Base-by-base conservation (phyloP, 2,888 invertebrate species). In the Hirtodrosophila confusa region DNA sequence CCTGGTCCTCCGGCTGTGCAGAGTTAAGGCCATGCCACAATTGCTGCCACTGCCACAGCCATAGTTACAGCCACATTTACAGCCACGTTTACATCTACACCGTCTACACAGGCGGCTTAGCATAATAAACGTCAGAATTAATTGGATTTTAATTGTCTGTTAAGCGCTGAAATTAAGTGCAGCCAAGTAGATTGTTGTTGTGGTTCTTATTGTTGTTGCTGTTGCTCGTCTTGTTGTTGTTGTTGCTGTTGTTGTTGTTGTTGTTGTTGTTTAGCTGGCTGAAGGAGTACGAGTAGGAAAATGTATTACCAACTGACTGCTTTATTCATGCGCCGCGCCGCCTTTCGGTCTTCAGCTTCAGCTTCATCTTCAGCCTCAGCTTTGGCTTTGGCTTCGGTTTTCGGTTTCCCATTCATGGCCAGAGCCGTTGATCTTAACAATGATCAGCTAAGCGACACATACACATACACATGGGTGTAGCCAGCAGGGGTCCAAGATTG, bases 131-230 rank as follows among this genome's bases (percentile, higher is more conserved):
- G 90, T 91, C 91, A 90, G 90, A 91, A 91, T 90, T 91, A 91
- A 91, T 91, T 91, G 91, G 91, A 91, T 91, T 91, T 91, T 91
- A 90, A 90, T 90, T 90, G 90, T 90, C 91, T 90, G 89, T 90
- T 90, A 90, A 90, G 88, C 86, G 86, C 79, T 86, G 88, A 80
- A 87, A 87, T 87, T 87, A 88, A 85, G 88, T 87, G 88, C 88
- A 83, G 86, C 80, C 86, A 86, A 82, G 70, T 82, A 88, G 88
- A 78, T 73, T 69, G 77, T 66, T 69, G 60, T 60, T 55, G 37
- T 29, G 58, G 44, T 47, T 48, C 45, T 47, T 48, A 60, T 44
- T 65, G 36, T 17, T 48, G 45, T 33, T 62, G 54, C 4, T 55
- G 36, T 5, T 47, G 11, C 0, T 37, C 3, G 0, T 63, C n/a